Evolutionary conservation across 2,797 vertebrate species (phyloP), one percentile per base, ranked within the genome.

Genomic region (Picus viridis): DNA sequence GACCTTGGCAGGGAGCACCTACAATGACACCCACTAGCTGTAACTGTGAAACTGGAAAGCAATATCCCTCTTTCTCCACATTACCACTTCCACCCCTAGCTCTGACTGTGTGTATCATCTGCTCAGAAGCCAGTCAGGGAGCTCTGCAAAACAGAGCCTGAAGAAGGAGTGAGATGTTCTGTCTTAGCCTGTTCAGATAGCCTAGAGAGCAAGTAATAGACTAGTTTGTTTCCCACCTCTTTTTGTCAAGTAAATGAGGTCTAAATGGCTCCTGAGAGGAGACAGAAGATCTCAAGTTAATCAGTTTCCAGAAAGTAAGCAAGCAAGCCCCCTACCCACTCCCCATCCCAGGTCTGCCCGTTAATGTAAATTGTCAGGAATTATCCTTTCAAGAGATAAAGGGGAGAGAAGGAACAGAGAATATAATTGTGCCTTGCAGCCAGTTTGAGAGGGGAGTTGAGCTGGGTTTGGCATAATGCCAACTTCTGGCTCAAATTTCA

Each of bases 321-420:
- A 74, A 89, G 68, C n/a, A 85, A 87, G 5, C 8, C 17, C 26
- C 16, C 27, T 47, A 19, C 51, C 17, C 29, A 26, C 36, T 70
- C 32, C 26, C 27, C 39, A 88, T n/a, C 59, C 24, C 16, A 58
- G 45, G 34, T 62, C 43, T 74, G 68, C 36, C 39, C 56, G 27
- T 86, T 90, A 89, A 86, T 75, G 36, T 86, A 91, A 58, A 74
- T 92, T 91, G 88, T 92, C 51, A 88, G 83, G 89, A 96, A 92
- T 94, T 95, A 95, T 89, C 90, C 86, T 94, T 93, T 94, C 77
- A 96, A 94, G 80, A 96, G 93, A 96, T 94, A 95, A 96, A 94
- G 86, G 53, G 47, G 64, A 91, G 80, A 88, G 80, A 90, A 67
- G 30, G 83, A 95, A 94, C 92, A 94, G 82, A 93, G 86, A 91